These are phyloP conservation scores for Heliocidaris erythrogramma DNA, from an alignment of 35 echinoderm and acorn worm genomes.

Conservation along the genomic window DNA sequence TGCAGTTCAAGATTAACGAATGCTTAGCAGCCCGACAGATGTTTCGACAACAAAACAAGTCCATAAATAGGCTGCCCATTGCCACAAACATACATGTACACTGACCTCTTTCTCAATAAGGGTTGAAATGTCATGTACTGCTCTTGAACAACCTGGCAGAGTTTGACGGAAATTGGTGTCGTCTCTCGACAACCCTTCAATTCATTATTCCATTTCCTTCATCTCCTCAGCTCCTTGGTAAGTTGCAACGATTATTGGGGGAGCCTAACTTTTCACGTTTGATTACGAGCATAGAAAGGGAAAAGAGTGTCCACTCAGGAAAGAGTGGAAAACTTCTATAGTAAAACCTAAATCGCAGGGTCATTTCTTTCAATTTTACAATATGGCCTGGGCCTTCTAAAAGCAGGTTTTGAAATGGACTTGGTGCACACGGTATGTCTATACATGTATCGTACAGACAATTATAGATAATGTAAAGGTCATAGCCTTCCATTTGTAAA, in stretches of 20 bases:
- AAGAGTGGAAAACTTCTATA: too few relatives aligned
- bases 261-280: neutral
- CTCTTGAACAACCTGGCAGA: neutral
- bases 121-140: neutral
- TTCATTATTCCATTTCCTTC: slow-evolving; percentile 46
- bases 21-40: too few relatives aligned
- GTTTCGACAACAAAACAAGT: too few relatives aligned
- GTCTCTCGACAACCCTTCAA: slow-evolving; percentile 39
- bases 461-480: neutral
- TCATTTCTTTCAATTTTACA: too few relatives aligned
- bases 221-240: neutral
- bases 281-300: neutral
- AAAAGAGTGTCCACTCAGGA: neutral
- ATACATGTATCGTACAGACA: neutral
- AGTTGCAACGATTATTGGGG: neutral
- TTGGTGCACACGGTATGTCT: too few relatives aligned
- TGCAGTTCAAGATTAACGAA: too few relatives aligned
- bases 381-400: too few relatives aligned
- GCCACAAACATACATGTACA: neutral
- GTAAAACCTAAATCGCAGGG: too few relatives aligned
- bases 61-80: too few relatives aligned
- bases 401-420: too few relatives aligned
- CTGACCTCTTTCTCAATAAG: neutral
- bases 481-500: neutral
- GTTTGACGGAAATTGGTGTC: slow-evolving; percentile 40